A percentile compares a stretch with the other conserved stretches of the same genome.
These are phyloP conservation scores for Pelmatolapia mariae DNA, from an alignment of 2,113 vertebrate species.

Conservation along the genomic window DNA sequence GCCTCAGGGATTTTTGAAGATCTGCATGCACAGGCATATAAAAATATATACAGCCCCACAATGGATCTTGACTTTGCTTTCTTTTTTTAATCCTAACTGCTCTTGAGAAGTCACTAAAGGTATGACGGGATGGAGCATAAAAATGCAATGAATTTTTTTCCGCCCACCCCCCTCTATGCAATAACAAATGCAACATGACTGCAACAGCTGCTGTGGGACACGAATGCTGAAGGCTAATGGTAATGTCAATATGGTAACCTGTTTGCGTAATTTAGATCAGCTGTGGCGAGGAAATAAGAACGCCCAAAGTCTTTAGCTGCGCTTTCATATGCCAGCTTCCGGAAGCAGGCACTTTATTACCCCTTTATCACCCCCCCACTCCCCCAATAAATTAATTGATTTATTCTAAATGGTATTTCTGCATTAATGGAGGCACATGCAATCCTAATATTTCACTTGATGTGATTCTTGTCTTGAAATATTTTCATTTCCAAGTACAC, in stretches of 20 bases:
- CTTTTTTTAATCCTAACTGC: neutral
- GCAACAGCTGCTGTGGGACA: neutral
- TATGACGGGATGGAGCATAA: neutral
- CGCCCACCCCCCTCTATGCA: neutral
- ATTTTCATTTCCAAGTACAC: neutral
- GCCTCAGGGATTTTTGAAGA: constrained; percentile 24
- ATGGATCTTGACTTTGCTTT: neutral
- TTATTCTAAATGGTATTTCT: neutral
- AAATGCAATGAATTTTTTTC: neutral
- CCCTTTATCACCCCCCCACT: neutral
- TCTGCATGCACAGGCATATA: constrained; percentile 9
- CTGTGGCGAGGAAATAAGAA: neutral
- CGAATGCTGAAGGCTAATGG: neutral
- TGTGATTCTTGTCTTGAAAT: neutral
- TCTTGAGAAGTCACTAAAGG: neutral
- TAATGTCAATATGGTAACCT: neutral
- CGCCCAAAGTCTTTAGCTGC: neutral
- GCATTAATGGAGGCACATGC: neutral
- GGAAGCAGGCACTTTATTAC: neutral
- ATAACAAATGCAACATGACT: neutral
- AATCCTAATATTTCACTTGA: neutral
- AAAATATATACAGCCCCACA: constrained; percentile 3
- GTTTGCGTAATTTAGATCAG: neutral
- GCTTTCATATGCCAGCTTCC: neutral
- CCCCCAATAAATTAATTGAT: neutral